Percentiles rank a stretch among this genome's conserved stretches.
Conservation (phyloP, 2,113 vertebrate species). For the Sorex araneus region DNA sequence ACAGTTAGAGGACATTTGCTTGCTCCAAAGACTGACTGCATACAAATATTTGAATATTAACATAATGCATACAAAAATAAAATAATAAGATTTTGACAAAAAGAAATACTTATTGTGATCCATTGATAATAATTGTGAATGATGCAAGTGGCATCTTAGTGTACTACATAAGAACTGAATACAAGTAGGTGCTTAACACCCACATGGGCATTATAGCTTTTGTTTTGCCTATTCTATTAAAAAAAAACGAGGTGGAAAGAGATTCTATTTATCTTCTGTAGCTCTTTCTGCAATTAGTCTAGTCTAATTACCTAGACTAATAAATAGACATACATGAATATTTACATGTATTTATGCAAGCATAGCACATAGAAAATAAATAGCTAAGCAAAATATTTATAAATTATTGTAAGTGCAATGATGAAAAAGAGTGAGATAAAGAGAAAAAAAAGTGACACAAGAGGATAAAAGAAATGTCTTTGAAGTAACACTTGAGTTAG, state of each 20-base stretch:
- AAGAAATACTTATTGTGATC: conserved; percentile 24
- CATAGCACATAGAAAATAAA: neutral
- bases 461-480: neutral
- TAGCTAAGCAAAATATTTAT: neutral
- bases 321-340: neutral
- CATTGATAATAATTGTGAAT: neutral
- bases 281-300: neutral
- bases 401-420: neutral
- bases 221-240: conserved; percentile 43
- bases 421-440: neutral
- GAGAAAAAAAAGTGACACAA: neutral
- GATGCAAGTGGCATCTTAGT: conserved; percentile 28
- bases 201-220: conserved; percentile 7
- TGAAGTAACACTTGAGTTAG: neutral
- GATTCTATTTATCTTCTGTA: neutral
- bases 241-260: conserved; percentile 12
- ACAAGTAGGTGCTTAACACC: conserved; percentile 21
- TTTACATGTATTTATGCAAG: neutral
- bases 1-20: conserved; percentile 85
- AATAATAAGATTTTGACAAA: neutral
- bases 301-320: neutral
- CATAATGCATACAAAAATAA: neutral
- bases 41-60: conserved; percentile 86
- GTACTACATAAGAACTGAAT: conserved; percentile 46
- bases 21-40: conserved; percentile 75